phyloP scores from a whole-genome alignment of 1,140 invertebrate genomes.

The Achroia grisella region DNA sequence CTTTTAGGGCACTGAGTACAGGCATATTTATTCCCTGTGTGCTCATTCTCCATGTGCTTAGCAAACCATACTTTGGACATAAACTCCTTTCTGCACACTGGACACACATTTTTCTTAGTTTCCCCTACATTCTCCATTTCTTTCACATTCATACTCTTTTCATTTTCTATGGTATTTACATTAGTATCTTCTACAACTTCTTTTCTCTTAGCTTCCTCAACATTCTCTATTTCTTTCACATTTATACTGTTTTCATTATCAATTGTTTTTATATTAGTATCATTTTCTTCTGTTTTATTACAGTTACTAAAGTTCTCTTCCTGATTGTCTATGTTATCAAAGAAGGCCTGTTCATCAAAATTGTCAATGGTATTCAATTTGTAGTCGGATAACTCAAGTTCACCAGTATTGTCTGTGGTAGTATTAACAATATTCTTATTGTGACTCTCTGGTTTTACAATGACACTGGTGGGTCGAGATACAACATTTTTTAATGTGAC shows the following conservation, averaged over 20 bases:
- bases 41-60: conserved; percentile 55
- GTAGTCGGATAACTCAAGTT: conserved; percentile 43
- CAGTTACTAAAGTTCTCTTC: conserved; percentile 1
- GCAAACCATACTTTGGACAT: conserved; percentile 50
- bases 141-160: background rate
- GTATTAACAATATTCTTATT: conserved; percentile 14
- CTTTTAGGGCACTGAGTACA: conserved; percentile 44
- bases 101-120: conserved; percentile 35
- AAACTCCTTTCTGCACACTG: conserved; percentile 45
- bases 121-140: conserved; percentile 5
- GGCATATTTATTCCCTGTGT: conserved; percentile 36
- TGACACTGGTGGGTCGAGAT: conserved; percentile 41
- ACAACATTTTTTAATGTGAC: conserved; percentile 48
- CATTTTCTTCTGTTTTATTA: background rate
- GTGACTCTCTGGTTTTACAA: conserved; percentile 37
- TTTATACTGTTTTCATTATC: background rate
- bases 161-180: background rate
- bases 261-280: background rate
- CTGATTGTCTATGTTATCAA: conserved; percentile 9
- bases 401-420: conserved; percentile 19
- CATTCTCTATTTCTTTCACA: background rate
- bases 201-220: background rate
- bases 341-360: conserved; percentile 11
- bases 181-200: background rate
- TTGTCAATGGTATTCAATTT: conserved; percentile 34